phyloP scores from a whole-genome alignment of 1,140 invertebrate species.

The Telenomus remus region DNA sequence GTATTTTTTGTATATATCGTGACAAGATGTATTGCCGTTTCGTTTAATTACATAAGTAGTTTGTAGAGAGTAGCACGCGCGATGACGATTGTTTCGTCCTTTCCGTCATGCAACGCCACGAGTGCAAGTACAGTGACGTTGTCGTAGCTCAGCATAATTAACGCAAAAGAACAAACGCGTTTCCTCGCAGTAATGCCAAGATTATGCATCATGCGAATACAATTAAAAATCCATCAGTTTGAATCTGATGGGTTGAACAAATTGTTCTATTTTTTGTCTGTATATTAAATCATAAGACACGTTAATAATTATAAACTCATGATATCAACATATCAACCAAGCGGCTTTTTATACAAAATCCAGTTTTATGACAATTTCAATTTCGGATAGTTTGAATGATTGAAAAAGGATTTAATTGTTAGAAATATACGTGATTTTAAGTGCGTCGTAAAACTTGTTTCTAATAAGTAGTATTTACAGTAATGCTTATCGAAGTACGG shows the following conservation, averaged over 20 bases:
- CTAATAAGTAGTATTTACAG: too few relatives aligned
- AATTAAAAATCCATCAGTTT: conserved; percentile 53
- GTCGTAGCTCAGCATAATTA: conserved; percentile 48
- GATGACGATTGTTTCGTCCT: conserved; percentile 55
- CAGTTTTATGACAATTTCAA: too few relatives aligned
- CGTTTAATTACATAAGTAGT: conserved; percentile 57
- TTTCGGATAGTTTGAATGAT: too few relatives aligned
- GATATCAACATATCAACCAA: too few relatives aligned
- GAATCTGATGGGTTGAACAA: conserved; percentile 16
- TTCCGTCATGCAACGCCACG: conserved; percentile 32
- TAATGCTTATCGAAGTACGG: too few relatives aligned
- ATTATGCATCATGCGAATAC: conserved; percentile 44
- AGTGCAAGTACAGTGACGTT: conserved; percentile 52
- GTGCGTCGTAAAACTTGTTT: too few relatives aligned
- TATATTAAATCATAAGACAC: too few relatives aligned
- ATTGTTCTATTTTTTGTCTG: conserved; percentile 30
- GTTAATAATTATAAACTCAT: too few relatives aligned
- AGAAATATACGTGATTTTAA: too few relatives aligned
- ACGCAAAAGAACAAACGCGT: conserved; percentile 44
- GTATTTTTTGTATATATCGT: conserved; percentile 31
- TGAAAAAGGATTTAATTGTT: too few relatives aligned
- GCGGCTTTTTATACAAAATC: too few relatives aligned
- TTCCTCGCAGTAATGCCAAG: conserved; percentile 36
- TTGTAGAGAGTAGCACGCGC: conserved; percentile 46
- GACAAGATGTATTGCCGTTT: conserved; percentile 41